Percentiles rank a stretch among this genome's conserved stretches.
Conservation (phyloP, 2,888 invertebrate genomes). For the Leptothorax acervorum region DNA sequence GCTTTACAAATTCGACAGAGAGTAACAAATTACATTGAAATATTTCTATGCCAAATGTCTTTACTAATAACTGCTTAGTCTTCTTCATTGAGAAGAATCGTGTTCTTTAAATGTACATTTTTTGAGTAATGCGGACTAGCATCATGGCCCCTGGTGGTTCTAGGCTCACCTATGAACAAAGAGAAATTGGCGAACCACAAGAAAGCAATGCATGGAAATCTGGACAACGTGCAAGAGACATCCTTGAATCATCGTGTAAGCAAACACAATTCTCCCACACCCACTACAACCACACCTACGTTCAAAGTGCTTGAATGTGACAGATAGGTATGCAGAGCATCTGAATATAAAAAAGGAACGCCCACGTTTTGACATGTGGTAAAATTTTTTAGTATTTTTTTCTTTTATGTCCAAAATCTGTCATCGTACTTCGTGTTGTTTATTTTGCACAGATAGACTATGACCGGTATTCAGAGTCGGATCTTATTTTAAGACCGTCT, state of each 20-base stretch:
- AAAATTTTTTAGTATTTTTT: slow-evolving; percentile 31
- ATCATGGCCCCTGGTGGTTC: slow-evolving; percentile 77
- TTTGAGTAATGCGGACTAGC: slow-evolving; percentile 45
- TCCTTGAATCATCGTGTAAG: slow-evolving; percentile 92
- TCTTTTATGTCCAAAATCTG: slow-evolving; percentile 22
- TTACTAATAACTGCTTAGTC: neutral
- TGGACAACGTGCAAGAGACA: slow-evolving; percentile 91
- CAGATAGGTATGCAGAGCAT: slow-evolving; percentile 81
- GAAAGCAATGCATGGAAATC: slow-evolving; percentile 88
- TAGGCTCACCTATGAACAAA: slow-evolving; percentile 94
- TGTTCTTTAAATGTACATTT: slow-evolving; percentile 7
- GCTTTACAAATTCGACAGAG: slow-evolving; percentile 35
- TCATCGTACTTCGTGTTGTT: slow-evolving; percentile 37
- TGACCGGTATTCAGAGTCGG: too few species aligned
- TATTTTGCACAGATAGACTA: neutral
- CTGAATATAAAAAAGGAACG: slow-evolving; percentile 46
- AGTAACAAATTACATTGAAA: neutral
- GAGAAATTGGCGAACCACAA: slow-evolving; percentile 93
- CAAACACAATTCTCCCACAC: slow-evolving; percentile 84
- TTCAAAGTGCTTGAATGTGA: slow-evolving; percentile 84
- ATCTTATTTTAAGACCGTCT: too few species aligned
- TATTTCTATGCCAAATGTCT: neutral
- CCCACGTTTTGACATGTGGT: slow-evolving; percentile 49
- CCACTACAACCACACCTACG: slow-evolving; percentile 82
- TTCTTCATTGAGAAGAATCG: neutral